Conservation (phyloP, 2,113 vertebrate species). For the Phyllopteryx taeniolatus region DNA sequence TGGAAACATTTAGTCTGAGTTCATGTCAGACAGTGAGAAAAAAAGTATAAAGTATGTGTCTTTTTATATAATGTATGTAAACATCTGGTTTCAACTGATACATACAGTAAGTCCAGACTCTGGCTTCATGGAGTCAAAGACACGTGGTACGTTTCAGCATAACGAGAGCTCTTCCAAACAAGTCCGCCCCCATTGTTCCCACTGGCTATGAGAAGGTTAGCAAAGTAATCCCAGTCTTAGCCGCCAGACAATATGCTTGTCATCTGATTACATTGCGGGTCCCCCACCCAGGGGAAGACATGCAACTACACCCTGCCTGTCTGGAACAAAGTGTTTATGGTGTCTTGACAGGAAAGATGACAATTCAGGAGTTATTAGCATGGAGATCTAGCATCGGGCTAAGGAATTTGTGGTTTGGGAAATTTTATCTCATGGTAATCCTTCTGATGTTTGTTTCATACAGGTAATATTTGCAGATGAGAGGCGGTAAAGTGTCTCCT, state of each 20-base stretch:
- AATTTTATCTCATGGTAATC: background rate
- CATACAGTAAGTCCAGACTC: conserved; percentile 23
- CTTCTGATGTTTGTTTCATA: background rate
- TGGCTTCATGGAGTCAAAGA: conserved; percentile 58
- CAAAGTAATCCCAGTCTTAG: conserved; percentile 55
- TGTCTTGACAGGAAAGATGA: conserved; percentile 28
- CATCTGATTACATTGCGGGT: conserved; percentile 60
- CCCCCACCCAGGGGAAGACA: conserved; percentile 45
- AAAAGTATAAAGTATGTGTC: too few species aligned
- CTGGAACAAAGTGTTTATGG: conserved; percentile 22
- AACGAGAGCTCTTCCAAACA: conserved; percentile 62
- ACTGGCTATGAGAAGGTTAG: conserved; percentile 65
- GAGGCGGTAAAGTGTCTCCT: too few species aligned
- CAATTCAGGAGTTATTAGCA: background rate
- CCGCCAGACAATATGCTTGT: conserved; percentile 58
- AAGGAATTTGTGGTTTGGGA: background rate
- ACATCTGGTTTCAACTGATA: too few species aligned
- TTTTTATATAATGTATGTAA: too few species aligned
- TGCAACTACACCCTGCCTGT: conserved; percentile 52
- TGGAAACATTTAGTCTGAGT: too few species aligned
- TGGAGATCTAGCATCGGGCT: background rate
- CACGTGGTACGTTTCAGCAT: conserved; percentile 54
- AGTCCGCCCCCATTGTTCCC: conserved; percentile 60
- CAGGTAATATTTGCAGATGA: too few species aligned
- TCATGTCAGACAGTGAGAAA: too few species aligned